A percentile compares a stretch with the other conserved stretches of the same genome.
These are phyloP conservation scores for Nomada ferruginata DNA, from an alignment of 2,888 invertebrate species.

Conservation along the genomic window DNA sequence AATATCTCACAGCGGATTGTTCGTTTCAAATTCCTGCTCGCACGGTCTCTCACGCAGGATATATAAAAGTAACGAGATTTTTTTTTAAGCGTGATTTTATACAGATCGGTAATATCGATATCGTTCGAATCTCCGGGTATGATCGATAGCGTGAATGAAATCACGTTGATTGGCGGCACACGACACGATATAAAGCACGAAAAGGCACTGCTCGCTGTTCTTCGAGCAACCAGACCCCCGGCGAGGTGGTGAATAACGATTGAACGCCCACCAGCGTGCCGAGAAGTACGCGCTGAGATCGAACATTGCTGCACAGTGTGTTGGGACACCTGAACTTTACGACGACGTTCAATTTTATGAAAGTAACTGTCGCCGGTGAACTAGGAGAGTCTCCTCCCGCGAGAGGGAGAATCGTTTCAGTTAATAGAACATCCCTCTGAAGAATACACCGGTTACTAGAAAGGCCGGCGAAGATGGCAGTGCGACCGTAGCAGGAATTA, in stretches of 20 bases:
- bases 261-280: conserved; percentile 55
- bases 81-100: background rate
- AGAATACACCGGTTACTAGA: conserved; percentile 11
- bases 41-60: background rate
- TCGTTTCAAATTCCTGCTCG: no score
- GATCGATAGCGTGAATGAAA: conserved; percentile 49
- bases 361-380: conserved; percentile 12
- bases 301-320: conserved; percentile 29
- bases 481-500: background rate
- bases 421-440: conserved; percentile 31
- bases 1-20: background rate
- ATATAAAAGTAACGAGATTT: background rate
- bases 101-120: background rate
- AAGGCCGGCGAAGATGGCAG: background rate
- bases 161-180: conserved; percentile 44
- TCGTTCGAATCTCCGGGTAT: conserved; percentile 1
- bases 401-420: conserved; percentile 18
- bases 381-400: conserved; percentile 28
- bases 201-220: conserved; percentile 35
- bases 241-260: conserved; percentile 62
- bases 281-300: conserved; percentile 30
- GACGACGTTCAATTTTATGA: conserved; percentile 51
- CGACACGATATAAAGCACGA: conserved; percentile 41
- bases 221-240: conserved; percentile 55
- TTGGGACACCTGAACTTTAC: conserved; percentile 51